A percentile compares a stretch with the other conserved stretches of the same genome.
phyloP scores from a whole-genome alignment of 2,113 vertebrate genomes.

The Fulmarus glacialis region DNA sequence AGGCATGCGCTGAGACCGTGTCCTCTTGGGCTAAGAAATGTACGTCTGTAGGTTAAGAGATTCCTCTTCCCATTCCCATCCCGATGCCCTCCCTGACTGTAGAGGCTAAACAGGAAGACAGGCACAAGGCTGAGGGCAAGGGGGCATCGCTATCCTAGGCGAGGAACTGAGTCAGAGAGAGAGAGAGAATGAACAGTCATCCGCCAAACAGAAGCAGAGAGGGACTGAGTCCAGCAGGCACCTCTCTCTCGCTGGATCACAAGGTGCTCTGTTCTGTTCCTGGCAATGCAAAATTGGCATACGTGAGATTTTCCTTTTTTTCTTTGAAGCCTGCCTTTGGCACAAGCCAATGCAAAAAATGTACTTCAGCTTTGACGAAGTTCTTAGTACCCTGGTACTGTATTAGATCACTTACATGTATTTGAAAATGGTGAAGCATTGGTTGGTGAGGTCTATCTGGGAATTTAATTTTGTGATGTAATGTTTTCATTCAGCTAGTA shows the following conservation, averaged over 20 bases:
- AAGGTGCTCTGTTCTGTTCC: not conserved
- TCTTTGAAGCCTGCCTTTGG: not conserved
- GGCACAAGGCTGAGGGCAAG: not conserved
- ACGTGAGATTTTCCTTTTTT: not conserved
- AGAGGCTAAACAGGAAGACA: not conserved
- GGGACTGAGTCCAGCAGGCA: not conserved
- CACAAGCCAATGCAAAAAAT: not conserved
- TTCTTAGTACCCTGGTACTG: not conserved
- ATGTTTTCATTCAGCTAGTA: not conserved
- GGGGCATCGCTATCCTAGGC: not conserved
- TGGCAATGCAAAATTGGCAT: not conserved
- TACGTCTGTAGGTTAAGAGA: not conserved
- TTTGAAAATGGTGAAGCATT: not conserved
- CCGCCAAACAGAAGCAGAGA: not conserved
- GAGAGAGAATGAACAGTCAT: not conserved
- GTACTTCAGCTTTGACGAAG: not conserved
- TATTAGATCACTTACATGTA: not conserved
- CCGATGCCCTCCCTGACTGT: fast-evolving
- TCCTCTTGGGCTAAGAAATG: not conserved
- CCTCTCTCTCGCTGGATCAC: not conserved
- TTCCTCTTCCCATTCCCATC: not conserved
- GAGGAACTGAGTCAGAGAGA: not conserved
- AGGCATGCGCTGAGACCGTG: not conserved
- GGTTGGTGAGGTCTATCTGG: not conserved
- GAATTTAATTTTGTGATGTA: not conserved